Evolutionary conservation across 2,888 invertebrate species (phyloP).

Genomic region (Harpagoxenus sublaevis): DNA sequence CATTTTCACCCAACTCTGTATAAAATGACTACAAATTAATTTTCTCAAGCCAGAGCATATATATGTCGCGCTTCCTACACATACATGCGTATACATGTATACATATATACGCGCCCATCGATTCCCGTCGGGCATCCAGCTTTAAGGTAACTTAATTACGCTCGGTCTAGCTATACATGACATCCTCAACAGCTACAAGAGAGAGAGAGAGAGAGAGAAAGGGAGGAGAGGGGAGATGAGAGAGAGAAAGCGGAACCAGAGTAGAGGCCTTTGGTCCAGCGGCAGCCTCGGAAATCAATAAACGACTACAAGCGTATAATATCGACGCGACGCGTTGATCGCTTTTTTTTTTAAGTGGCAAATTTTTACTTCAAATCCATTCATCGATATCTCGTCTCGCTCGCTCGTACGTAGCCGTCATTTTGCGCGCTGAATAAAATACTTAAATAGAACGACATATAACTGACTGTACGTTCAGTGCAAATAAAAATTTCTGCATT

Average conservation of each 20-base stretch:
- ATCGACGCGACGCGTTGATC: constrained; percentile 56
- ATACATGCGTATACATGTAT: constrained; percentile 4
- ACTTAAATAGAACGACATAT: constrained; percentile 28
- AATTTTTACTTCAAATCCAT: constrained; percentile 38
- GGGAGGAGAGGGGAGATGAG: neutral
- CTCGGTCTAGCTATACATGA: constrained; percentile 64
- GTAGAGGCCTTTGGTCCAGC: constrained; percentile 74
- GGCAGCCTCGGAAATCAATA: constrained; percentile 78
- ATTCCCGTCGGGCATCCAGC: constrained; percentile 56
- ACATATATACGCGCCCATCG: constrained; percentile 35
- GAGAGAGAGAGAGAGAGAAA: neutral
- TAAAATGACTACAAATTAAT: constrained; percentile 12
- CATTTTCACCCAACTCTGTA: neutral
- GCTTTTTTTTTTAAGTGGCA: constrained; percentile 44
- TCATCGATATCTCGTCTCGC: constrained; percentile 11
- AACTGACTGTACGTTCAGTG: neutral
- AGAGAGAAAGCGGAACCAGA: constrained; percentile 48
- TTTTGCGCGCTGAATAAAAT: constrained; percentile 13
- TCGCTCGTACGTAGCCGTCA: neutral
- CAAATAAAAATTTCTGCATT: neutral
- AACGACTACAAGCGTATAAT: constrained; percentile 71
- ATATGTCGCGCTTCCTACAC: neutral
- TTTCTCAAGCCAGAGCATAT: neutral
- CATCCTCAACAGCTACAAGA: constrained; percentile 60
- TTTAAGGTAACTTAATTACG: constrained; percentile 77